phyloP scores from a whole-genome alignment of 1,140 invertebrate genomes.

The Platyura marginata region DNA sequence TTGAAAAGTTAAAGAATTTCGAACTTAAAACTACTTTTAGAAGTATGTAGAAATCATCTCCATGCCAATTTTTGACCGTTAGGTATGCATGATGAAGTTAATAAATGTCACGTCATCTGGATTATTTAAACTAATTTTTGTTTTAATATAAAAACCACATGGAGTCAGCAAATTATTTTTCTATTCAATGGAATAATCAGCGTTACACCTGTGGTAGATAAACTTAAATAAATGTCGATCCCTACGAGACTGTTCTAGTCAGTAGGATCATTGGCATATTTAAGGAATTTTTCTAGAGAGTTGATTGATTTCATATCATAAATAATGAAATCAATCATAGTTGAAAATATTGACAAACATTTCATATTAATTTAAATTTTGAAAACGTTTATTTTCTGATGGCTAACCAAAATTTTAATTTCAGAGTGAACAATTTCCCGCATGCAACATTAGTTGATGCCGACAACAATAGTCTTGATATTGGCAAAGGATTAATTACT shows the following conservation, averaged over 20 bases:
- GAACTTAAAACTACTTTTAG: too few relatives aligned
- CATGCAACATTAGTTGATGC: constrained; percentile 54
- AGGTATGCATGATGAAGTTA: too few relatives aligned
- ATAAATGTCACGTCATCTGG: too few relatives aligned
- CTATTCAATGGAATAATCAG: neutral
- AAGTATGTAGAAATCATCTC: too few relatives aligned
- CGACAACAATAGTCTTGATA: constrained; percentile 51
- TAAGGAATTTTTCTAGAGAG: neutral
- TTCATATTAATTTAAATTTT: too few relatives aligned
- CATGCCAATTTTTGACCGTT: too few relatives aligned
- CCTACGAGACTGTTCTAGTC: neutral
- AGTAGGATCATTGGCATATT: neutral
- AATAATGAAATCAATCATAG: neutral
- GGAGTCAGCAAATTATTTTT: neutral
- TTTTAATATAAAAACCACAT: too few relatives aligned
- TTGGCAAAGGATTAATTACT: constrained; percentile 65
- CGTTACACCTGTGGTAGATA: neutral
- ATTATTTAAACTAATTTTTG: too few relatives aligned
- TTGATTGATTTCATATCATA: neutral
- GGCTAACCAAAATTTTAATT: too few relatives aligned
- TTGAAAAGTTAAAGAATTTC: too few relatives aligned
- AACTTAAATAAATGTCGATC: neutral
- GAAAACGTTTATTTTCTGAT: too few relatives aligned
- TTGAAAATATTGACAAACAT: too few relatives aligned
- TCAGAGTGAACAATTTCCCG: constrained; percentile 29